Percentiles rank a stretch among this genome's conserved stretches.
These are phyloP conservation scores for Rhinella marina DNA, from an alignment of 2,797 vertebrate species.

Conservation along the genomic window DNA sequence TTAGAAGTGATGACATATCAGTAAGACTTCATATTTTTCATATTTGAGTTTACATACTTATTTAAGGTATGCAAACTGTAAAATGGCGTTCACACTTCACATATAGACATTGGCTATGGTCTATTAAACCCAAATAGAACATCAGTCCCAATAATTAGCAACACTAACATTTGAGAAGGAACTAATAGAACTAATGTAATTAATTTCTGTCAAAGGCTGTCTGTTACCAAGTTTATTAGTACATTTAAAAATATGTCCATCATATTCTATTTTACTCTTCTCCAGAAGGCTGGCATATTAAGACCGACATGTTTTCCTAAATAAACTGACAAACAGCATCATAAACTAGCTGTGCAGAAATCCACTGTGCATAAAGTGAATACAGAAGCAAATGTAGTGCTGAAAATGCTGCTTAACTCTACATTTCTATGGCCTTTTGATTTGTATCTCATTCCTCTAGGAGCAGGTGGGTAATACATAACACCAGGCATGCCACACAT, in stretches of 20 bases:
- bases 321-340: constrained; percentile 32
- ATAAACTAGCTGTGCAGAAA: neutral
- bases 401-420: neutral
- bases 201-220: neutral
- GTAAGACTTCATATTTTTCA: too few species aligned
- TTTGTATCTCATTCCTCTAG: neutral
- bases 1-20: too few species aligned
- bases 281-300: constrained; percentile 25
- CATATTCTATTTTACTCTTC: constrained; percentile 13
- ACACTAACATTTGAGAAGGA: neutral
- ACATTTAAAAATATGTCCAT: constrained; percentile 13
- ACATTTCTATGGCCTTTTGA: neutral
- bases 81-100: neutral
- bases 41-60: too few species aligned
- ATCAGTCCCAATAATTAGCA: neutral
- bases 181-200: neutral
- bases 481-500: neutral
- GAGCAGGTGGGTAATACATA: neutral
- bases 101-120: neutral
- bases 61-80: neutral
- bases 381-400: constrained; percentile 9
- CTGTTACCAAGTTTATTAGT: constrained; percentile 6
- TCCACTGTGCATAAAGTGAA: neutral
- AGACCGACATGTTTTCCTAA: constrained; percentile 10
- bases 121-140: neutral